These are phyloP conservation scores for Apis dorsata DNA, from an alignment of 1,140 invertebrate genomes.

Conservation along the genomic window DNA sequence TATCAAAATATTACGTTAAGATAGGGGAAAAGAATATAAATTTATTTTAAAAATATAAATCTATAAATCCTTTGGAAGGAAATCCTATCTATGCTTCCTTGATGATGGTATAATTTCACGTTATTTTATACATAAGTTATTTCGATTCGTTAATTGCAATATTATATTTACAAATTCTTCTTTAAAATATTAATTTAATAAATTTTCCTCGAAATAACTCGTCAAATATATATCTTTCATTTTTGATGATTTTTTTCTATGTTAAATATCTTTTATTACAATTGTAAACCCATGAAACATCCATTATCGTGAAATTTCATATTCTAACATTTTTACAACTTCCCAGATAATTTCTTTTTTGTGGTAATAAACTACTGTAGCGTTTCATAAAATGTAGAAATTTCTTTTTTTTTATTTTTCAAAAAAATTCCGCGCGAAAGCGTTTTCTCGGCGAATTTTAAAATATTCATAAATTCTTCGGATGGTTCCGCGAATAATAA, in stretches of 20 bases:
- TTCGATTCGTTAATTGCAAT: not conserved
- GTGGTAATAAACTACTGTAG: not conserved
- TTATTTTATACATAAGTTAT: not conserved
- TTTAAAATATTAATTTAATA: no score
- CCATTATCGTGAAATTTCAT: not conserved
- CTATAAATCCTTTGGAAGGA: not conserved
- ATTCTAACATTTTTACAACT: not conserved
- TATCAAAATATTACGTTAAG: no score
- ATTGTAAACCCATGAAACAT: not conserved
- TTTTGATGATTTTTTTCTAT: not conserved
- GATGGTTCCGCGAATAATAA: no score
- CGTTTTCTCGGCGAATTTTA: not conserved
- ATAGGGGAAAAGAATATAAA: no score
- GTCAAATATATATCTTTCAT: not conserved
- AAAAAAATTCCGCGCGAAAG: not conserved
- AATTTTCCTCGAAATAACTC: not conserved
- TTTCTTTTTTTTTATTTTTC: not conserved
- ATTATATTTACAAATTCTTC: not conserved
- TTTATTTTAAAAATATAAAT: not conserved
- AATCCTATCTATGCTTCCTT: no score
- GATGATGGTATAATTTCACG: no score
- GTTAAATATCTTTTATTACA: not conserved
- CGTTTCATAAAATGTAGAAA: no score
- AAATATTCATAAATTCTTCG: not conserved
- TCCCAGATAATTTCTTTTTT: not conserved